Evolutionary conservation across 2,113 vertebrate species (phyloP), one percentile per base, ranked within the genome.

Genomic region (Rhinopomastus cyanomelas): DNA sequence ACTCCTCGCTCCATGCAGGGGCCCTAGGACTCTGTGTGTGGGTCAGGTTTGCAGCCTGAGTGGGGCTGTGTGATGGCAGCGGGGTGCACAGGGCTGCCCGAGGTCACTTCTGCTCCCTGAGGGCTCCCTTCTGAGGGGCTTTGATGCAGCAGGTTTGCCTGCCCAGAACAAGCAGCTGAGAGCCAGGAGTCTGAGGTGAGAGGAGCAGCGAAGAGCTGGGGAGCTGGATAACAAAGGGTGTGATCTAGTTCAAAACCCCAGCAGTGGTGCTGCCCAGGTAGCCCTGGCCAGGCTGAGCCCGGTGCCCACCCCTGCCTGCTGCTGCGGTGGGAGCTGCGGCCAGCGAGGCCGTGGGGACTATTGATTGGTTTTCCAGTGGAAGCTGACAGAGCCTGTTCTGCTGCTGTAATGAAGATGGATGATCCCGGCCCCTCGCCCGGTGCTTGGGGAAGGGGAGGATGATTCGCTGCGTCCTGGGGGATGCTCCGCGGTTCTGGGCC

Each of bases 361-460:
- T 97, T 91, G 97, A 97, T 97, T 64, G 74, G 71, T 91, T 97
- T 96, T 92, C 46, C 92, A 95, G 96, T 85, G 53, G 87, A 90
- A 95, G 78, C 94, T 95, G 97, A 96, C 92, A 89, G 95, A 93
- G 93, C 95, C 88, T 87, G 53, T 95, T 88, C 95, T 83, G 77
- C 86, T 67, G 69, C 67, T 21, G 49, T 97, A 97, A 97, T 97
- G 97, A 97, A 98, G 97, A 97, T 9, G 23, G 96, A 98, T 97
- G 97, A 97, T 89, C 73, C 94, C 59, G 2, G 92, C 86, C 95
- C 86, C 84, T 67, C 18, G 4, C 94, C 11, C 20, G 37, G 53
- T 8, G 93, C 96, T 92, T 55, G 81, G 44, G 89, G 87, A 88
- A 87, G 78, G 81, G 66, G 79, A 61, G 88, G 87, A 89, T 93